These are phyloP conservation scores for Holothuria leucospilota DNA, from an alignment of 53 echinoderm and acorn worm species.

Conservation along the genomic window DNA sequence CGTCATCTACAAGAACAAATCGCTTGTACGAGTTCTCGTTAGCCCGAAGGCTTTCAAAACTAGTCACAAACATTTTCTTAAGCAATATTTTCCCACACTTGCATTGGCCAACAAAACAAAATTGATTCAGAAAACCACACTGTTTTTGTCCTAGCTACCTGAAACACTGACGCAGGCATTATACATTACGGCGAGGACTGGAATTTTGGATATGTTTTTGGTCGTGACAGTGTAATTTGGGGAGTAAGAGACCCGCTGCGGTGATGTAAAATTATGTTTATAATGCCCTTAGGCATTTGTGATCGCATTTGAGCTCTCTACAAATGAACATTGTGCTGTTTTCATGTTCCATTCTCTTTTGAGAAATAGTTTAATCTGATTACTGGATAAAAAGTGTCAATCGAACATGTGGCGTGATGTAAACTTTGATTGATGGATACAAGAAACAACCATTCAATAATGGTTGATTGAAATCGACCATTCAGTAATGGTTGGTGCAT, in stretches of 20 bases:
- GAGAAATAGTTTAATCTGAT: constrained; percentile 37
- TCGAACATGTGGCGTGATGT: not conserved
- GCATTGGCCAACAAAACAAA: constrained; percentile 1
- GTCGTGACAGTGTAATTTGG: constrained; percentile 16
- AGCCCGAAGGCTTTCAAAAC: constrained; percentile 8
- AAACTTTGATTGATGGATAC: no score
- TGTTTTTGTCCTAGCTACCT: constrained; percentile 4
- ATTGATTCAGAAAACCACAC: not conserved
- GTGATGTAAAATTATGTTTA: constrained; percentile 47
- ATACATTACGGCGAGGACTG: constrained; percentile 13
- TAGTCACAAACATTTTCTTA: constrained; percentile 41
- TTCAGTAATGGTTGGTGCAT: no score
- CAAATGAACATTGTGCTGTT: constrained; percentile 7
- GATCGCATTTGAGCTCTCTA: constrained; percentile 13
- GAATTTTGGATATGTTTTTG: constrained; percentile 35
- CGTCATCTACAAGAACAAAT: constrained; percentile 18
- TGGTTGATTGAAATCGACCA: no score
- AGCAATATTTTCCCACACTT: constrained; percentile 45
- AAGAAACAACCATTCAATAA: no score
- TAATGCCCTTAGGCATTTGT: constrained; percentile 24
- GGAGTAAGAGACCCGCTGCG: constrained; percentile 41
- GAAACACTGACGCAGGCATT: constrained; percentile 10
- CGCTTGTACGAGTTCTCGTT: not conserved
- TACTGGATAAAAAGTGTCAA: constrained; percentile 10
- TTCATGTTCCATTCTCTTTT: no score